phyloP scores from a whole-genome alignment of 2,888 invertebrate genomes.

The Diabrotica balteata region DNA sequence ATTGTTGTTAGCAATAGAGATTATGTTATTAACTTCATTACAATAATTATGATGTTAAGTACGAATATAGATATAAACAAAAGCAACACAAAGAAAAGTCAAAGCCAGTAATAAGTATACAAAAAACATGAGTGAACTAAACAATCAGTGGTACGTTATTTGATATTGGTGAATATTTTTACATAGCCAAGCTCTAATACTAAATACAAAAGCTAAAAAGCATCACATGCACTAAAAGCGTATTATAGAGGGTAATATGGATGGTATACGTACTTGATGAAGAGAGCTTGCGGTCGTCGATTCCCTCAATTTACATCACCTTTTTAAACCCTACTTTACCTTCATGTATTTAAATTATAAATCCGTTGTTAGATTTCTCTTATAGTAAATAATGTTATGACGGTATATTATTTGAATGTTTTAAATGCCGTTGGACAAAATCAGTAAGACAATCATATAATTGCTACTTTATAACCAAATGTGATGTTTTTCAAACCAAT shows the following conservation, averaged over 20 bases:
- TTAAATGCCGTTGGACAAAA: background rate
- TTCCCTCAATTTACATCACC: background rate
- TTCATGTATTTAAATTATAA: conserved; percentile 14
- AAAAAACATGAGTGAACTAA: too few species aligned
- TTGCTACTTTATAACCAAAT: too few species aligned
- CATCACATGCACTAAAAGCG: conserved; percentile 31
- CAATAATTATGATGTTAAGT: too few species aligned
- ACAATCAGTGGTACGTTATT: too few species aligned
- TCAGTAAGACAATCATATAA: background rate
- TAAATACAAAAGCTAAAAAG: conserved; percentile 1
- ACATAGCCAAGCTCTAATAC: too few species aligned
- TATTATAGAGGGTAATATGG: conserved; percentile 18
- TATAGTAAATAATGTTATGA: background rate
- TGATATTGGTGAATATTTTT: too few species aligned
- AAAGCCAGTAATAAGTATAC: too few species aligned
- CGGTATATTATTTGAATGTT: background rate
- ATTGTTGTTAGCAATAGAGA: too few species aligned
- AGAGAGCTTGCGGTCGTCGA: conserved; percentile 49
- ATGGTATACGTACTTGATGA: conserved; percentile 55
- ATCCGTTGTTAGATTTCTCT: background rate
- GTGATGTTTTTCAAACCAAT: too few species aligned
- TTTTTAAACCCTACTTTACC: conserved; percentile 13
- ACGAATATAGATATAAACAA: too few species aligned
- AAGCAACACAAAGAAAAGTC: too few species aligned
- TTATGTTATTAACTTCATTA: too few species aligned